Percentiles rank a stretch among this genome's conserved stretches.
Conservation (phyloP, 2,113 vertebrate species). For the Ctenomys sociabilis region DNA sequence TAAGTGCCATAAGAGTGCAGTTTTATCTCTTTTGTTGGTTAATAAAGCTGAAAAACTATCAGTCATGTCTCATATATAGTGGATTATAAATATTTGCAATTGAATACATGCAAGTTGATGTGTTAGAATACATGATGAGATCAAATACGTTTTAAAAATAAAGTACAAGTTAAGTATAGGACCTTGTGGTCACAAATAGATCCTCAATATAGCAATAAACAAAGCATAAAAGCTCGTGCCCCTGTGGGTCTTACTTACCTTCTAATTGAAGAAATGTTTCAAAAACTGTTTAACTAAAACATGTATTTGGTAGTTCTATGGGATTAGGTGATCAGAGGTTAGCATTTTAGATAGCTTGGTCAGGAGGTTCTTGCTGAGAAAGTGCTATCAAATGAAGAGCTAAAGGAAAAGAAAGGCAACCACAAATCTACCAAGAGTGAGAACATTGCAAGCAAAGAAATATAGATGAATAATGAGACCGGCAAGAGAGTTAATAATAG, state of each 20-base stretch:
- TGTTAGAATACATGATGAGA: constrained; percentile 45
- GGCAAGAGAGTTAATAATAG: background rate
- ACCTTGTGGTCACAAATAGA: constrained; percentile 23
- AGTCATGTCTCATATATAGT: background rate
- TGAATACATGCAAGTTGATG: constrained; percentile 48
- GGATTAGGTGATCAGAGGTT: constrained; percentile 11
- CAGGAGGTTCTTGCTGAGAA: background rate
- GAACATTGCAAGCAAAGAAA: constrained; percentile 10
- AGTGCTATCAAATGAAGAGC: constrained; percentile 7
- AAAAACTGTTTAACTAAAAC: background rate
- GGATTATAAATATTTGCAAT: constrained; percentile 3
- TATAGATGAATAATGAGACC: background rate
- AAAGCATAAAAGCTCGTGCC: background rate
- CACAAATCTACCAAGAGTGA: background rate
- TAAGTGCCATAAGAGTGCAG: background rate
- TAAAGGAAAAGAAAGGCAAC: constrained; percentile 34
- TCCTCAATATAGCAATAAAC: constrained; percentile 1
- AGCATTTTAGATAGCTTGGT: constrained; percentile 6
- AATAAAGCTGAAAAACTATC: background rate
- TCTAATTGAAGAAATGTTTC: constrained; percentile 9
- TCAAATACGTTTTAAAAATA: constrained; percentile 53
- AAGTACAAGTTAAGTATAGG: constrained; percentile 14
- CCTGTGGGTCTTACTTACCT: constrained; percentile 9
- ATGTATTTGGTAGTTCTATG: constrained; percentile 10
- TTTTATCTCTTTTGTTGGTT: constrained; percentile 15